A percentile compares a stretch with the other conserved stretches of the same genome.
These are phyloP conservation scores for Dryas iulia DNA, from an alignment of 1,140 invertebrate species.

Conservation along the genomic window DNA sequence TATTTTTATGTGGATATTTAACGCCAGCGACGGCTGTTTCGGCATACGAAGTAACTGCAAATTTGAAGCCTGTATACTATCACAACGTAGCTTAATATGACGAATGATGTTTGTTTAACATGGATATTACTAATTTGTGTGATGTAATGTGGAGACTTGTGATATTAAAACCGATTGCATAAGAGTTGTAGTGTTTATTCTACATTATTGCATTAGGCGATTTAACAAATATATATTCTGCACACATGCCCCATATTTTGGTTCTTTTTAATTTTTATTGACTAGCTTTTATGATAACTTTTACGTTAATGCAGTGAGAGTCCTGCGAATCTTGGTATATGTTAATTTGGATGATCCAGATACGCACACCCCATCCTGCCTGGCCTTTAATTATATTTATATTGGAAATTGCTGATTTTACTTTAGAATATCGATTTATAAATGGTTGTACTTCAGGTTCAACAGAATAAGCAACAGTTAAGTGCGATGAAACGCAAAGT, in stretches of 20 bases:
- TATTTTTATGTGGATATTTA: background rate
- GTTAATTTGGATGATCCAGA: constrained; percentile 76
- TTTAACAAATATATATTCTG: constrained; percentile 64
- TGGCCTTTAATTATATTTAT: constrained; percentile 29
- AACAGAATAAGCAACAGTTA: constrained; percentile 96
- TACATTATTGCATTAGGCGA: constrained; percentile 30
- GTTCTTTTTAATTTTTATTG: constrained; percentile 38
- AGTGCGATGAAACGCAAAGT: constrained; percentile 91
- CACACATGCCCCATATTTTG: constrained; percentile 55
- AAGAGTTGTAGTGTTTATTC: constrained; percentile 20
- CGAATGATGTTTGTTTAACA: constrained; percentile 7
- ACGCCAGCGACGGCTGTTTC: background rate
- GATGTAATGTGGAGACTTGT: constrained; percentile 70
- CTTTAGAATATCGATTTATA: background rate
- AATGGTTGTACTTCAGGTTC: constrained; percentile 85
- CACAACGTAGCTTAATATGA: background rate
- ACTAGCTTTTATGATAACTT: constrained; percentile 29
- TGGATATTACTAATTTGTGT: constrained; percentile 38
- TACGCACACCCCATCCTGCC: constrained; percentile 48
- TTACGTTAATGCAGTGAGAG: constrained; percentile 30
- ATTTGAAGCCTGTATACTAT: background rate
- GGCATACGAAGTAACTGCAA: background rate
- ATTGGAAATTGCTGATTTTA: constrained; percentile 10
- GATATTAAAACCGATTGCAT: constrained; percentile 30
- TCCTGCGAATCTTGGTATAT: constrained; percentile 35